These are phyloP conservation scores for Aplocera efformata DNA, from an alignment of 2,888 invertebrate species.

Conservation along the genomic window DNA sequence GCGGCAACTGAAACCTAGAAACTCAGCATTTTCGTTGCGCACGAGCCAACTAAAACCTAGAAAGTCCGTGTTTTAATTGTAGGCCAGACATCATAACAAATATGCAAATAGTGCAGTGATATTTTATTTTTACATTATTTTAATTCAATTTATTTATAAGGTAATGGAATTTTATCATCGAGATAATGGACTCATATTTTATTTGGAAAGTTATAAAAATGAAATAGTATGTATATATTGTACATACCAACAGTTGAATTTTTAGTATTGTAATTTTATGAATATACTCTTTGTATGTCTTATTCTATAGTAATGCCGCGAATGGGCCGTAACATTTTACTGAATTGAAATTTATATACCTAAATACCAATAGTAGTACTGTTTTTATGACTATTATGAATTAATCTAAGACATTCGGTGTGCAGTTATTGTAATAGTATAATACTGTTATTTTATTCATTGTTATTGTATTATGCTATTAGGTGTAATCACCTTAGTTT, in stretches of 20 bases:
- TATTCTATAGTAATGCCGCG: no score
- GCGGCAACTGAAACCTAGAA: slow-evolving; percentile 80
- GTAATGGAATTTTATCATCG: slow-evolving; percentile 28
- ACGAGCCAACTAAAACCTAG: slow-evolving; percentile 81
- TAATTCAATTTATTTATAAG: slow-evolving; percentile 16
- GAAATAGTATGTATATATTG: slow-evolving; percentile 31
- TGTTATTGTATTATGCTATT: no score
- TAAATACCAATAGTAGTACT: no score
- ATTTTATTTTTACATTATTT: slow-evolving; percentile 24
- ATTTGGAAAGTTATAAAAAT: slow-evolving; percentile 43
- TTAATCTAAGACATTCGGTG: no score
- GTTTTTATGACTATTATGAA: no score
- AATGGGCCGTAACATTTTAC: no score
- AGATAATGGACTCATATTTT: slow-evolving; percentile 49
- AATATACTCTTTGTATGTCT: background rate
- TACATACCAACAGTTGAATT: slow-evolving; percentile 11
- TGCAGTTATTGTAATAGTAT: no score
- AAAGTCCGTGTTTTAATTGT: slow-evolving; percentile 47
- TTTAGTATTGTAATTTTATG: slow-evolving; percentile 6
- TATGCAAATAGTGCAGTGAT: slow-evolving; percentile 36
- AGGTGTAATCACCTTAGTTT: no score
- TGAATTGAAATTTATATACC: no score
- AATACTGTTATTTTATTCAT: no score
- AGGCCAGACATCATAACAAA: slow-evolving; percentile 25
- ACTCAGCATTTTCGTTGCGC: slow-evolving; percentile 45